These are phyloP conservation scores for Echeneis naucrates DNA, from an alignment of 2,797 vertebrate species.

Conservation along the genomic window DNA sequence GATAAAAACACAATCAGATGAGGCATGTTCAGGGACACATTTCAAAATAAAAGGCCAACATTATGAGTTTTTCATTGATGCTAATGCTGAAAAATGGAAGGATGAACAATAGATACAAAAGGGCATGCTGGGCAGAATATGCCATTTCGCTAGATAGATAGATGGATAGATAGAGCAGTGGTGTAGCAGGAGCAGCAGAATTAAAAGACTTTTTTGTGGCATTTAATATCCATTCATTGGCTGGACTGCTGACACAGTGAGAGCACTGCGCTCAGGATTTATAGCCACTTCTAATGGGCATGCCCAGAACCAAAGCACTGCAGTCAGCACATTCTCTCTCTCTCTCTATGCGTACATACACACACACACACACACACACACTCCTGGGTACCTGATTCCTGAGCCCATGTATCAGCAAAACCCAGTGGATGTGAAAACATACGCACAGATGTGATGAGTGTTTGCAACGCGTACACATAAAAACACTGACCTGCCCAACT, in stretches of 20 bases:
- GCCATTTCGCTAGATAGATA: conserved; percentile 31
- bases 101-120: too few species aligned
- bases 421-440: conserved; percentile 17
- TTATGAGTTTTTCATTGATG: conserved; percentile 66
- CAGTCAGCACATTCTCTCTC: conserved; percentile 84
- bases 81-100: conserved; percentile 53
- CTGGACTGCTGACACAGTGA: conserved; percentile 89
- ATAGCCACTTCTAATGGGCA: conserved; percentile 87
- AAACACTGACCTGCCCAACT: conserved; percentile 74
- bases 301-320: conserved; percentile 82
- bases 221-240: conserved; percentile 92
- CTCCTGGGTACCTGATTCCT: conserved; percentile 34
- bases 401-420: conserved; percentile 42
- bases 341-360: conserved; percentile 41
- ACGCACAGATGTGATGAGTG: conserved; percentile 22
- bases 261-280: conserved; percentile 87
- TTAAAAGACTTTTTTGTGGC: conserved; percentile 88
- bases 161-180: conserved; percentile 55
- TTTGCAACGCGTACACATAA: conserved; percentile 18
- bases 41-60: conserved; percentile 22
- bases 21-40: background rate
- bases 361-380: too few species aligned
- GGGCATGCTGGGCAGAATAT: conserved; percentile 32
- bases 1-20: background rate
- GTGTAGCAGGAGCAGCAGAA: conserved; percentile 80